Evolutionary conservation across 2,113 vertebrate genomes (phyloP), one percentile per base, ranked within the genome.

Genomic region (Passerina amoena): DNA sequence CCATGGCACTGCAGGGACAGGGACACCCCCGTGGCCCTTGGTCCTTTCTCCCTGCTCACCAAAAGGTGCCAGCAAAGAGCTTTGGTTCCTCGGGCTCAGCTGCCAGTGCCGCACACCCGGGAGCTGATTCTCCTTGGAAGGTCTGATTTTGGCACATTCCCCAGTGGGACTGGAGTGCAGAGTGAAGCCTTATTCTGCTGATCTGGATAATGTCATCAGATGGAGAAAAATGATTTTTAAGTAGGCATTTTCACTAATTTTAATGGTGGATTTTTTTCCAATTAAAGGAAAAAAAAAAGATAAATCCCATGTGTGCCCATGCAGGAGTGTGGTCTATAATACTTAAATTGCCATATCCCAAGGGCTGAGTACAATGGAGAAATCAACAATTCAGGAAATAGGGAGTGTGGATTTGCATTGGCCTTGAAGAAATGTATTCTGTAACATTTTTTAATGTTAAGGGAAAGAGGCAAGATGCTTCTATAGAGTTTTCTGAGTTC

Each of bases 21-120:
- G 33, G 44, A 25, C 30, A 19, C 7, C 4, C 5, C 30, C 0
- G 2, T 50, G 51, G 35, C 45, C 60, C 73, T 50, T 21, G 5
- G 14, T 93, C 76, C 64, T 37, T 96, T 96, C 90, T 94, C 56
- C 72, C 61, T 38, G 51, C 88, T 96, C 94, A 75, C 96, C 95
- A 93, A 96, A 91, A 97, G 95, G 37, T 92, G 96, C 88, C 96
- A 97, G 95, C 94, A 97, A 95, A 97, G 96, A 96, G 94, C 94
- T 96, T 96, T 28, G 28, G 60, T 86, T 96, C 83, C 72, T 82
- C 5, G 0, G 84, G 75, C 85, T 80, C 63, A 61, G 94, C 92
- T 73, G 68, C 63, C 71, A 66, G 85, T 0, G 0, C 88, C 68
- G 90, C 64, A 59, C 64, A 45, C 23, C 8, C 9, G 0, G 12